Conservation (phyloP, 2,797 vertebrate genomes). For the Neomorphus geoffroyi region DNA sequence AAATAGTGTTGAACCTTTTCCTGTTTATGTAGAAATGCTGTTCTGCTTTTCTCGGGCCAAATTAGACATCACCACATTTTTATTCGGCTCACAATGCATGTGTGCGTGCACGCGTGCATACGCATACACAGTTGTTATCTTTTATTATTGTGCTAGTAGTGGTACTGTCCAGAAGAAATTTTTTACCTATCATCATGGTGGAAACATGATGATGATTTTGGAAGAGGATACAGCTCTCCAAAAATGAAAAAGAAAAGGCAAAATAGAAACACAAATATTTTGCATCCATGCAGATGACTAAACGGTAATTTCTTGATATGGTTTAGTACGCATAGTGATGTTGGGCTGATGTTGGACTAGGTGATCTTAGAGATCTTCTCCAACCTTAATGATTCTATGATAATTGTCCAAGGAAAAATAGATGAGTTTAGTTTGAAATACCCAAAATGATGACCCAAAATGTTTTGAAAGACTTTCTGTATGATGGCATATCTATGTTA, state of each 20-base stretch:
- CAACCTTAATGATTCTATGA: too few species aligned
- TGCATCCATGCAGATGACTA: not conserved
- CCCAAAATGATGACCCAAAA: not conserved
- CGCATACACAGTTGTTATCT: not conserved
- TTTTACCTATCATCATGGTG: not conserved
- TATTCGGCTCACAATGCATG: not conserved
- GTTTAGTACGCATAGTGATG: too few species aligned
- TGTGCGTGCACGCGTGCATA: not conserved
- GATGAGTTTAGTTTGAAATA: conserved; percentile 6
- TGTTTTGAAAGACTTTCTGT: not conserved
- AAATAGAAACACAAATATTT: conserved; percentile 10
- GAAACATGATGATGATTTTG: conserved; percentile 1
- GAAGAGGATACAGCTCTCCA: not conserved
- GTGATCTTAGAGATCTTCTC: too few species aligned
- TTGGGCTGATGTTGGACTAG: too few species aligned
- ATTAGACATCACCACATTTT: conserved; percentile 28
- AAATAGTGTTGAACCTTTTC: not conserved
- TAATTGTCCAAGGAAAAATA: not conserved
- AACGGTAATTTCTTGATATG: not conserved
- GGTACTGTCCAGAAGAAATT: not conserved
- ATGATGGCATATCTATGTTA: not conserved
- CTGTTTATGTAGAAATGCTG: conserved; percentile 1
- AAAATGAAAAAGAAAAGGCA: not conserved
- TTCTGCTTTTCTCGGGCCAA: conserved; percentile 47
- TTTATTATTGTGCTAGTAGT: not conserved